Evolutionary conservation across 2,888 invertebrate genomes (phyloP).

Genomic region (Emmelina monodactyla): DNA sequence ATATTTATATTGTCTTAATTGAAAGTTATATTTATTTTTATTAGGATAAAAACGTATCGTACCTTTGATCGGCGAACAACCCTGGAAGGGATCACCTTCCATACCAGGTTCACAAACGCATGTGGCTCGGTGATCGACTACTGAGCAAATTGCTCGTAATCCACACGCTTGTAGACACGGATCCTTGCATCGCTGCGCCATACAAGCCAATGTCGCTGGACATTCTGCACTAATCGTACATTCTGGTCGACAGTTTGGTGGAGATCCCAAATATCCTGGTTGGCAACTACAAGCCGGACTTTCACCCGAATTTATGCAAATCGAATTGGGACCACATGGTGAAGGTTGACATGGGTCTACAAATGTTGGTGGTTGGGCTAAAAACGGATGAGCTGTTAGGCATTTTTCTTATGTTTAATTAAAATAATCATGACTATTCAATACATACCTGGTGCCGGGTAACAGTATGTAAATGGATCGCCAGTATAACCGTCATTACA

Average conservation of each 20-base stretch:
- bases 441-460: conserved; percentile 61
- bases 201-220: conserved; percentile 69
- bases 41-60: conserved; percentile 23
- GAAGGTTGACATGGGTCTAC: conserved; percentile 71
- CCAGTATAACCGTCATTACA: conserved; percentile 74
- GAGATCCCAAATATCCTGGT: conserved; percentile 68
- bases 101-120: conserved; percentile 69
- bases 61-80: conserved; percentile 54
- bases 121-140: conserved; percentile 70
- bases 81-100: conserved; percentile 71
- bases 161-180: conserved; percentile 76
- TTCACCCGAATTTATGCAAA: conserved; percentile 68
- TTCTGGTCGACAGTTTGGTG: conserved; percentile 74
- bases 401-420: background rate
- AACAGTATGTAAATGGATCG: conserved; percentile 75
- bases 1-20: conserved; percentile 6
- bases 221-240: conserved; percentile 76
- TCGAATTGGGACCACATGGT: conserved; percentile 72
- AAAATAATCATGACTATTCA: conserved; percentile 7
- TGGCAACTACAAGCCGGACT: conserved; percentile 71
- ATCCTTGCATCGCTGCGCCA: conserved; percentile 68
- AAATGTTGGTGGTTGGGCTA: conserved; percentile 26
- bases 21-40: conserved; percentile 1
- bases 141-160: conserved; percentile 61
- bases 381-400: background rate